Conservation (phyloP, 1,140 invertebrate species). For the Heliconius eleuchia region DNA sequence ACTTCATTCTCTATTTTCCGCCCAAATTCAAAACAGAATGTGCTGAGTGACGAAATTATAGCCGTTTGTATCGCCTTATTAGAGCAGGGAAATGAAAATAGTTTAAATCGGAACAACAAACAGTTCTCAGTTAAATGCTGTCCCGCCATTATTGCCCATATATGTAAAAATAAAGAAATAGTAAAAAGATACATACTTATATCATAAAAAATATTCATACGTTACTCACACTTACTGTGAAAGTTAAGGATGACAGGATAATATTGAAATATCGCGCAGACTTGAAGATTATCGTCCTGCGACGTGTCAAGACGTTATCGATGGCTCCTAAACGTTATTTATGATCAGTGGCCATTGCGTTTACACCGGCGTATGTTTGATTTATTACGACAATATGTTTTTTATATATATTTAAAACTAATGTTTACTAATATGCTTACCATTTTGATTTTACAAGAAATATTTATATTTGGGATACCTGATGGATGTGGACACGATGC, state of each 20-base stretch:
- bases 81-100: background rate
- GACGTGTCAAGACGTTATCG: slow-evolving; percentile 62
- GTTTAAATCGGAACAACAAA: background rate
- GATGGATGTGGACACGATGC: too few relatives aligned
- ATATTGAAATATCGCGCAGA: slow-evolving; percentile 53
- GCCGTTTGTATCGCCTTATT: too few relatives aligned
- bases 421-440: background rate
- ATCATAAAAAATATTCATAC: background rate
- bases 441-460: background rate
- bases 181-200: background rate
- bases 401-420: slow-evolving; percentile 25
- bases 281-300: slow-evolving; percentile 49
- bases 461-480: too few relatives aligned
- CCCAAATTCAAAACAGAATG: too few relatives aligned
- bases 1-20: too few relatives aligned
- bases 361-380: slow-evolving; percentile 53
- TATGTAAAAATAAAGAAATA: background rate
- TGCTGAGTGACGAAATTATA: too few relatives aligned
- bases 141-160: too few relatives aligned
- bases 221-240: background rate
- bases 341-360: slow-evolving; percentile 51
- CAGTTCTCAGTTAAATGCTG: too few relatives aligned
- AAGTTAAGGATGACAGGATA: slow-evolving; percentile 23
- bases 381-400: slow-evolving; percentile 53
- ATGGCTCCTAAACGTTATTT: slow-evolving; percentile 72